Base-by-base conservation (phyloP, 1,140 invertebrate genomes). In the Lerema accius region DNA sequence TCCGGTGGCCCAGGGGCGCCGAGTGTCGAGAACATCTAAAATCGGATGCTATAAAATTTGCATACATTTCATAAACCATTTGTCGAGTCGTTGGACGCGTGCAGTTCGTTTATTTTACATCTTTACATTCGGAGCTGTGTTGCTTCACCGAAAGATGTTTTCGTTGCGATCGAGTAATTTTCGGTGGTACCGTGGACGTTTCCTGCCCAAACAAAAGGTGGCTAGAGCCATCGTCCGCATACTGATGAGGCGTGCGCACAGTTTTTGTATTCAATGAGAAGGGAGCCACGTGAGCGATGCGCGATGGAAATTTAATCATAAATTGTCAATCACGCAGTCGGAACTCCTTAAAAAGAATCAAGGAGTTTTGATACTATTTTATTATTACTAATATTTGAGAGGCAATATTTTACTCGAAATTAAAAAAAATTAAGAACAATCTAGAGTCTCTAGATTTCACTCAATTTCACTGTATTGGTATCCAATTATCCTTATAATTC, bases 161-260 rank as follows among this genome's bases (percentile, higher is more conserved):
- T 71, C 49, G 67, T 73, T 65, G 76, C 71, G 70, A 55, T 69
- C 60, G 69, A 84, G 70, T 82, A 75, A 80, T 86, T 86, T 90
- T 90, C 73, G 86, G 79, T 73, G 70, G 82, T 64, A 76, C 60
- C 69, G 71, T 81, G 78, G 66, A 78, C 82, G 80, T 84, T 90
- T 90, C 87, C 87, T 90, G 85, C 76, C 79, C 76, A 82, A 88
- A 88, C 86, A 87, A 88, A 84, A 88, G 85, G 80, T 85, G 76
- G 67, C 67, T 78, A 77, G 76, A 63, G 43, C 70, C 43, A 56
- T 56, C 42, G 73, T 73, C 63, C 73, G 85, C 82, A 90, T 90
- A 89, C 82, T 78, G 79, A 90, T 88, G 58, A 81, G 69, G 50
- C 67, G 59, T 65, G 67, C 50, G 62, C 51, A 72, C 51, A 46